These are phyloP conservation scores for Elysia chlorotica DNA, from an alignment of 1,140 invertebrate genomes.

Conservation along the genomic window DNA sequence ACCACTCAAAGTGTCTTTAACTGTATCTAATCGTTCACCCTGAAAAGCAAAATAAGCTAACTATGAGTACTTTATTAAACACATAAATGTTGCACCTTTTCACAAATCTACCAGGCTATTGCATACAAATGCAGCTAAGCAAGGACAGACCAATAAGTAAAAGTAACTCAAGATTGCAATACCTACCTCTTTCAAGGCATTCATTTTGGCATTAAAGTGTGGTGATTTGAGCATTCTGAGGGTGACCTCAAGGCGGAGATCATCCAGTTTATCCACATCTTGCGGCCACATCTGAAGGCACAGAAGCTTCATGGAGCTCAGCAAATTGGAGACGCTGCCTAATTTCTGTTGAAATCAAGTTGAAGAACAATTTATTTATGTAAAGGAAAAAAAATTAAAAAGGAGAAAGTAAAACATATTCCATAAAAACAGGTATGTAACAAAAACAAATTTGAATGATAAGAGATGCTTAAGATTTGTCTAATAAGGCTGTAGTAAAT, in stretches of 20 bases:
- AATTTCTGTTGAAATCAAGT: conserved; percentile 64
- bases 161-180: not conserved
- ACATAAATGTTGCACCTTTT: no score
- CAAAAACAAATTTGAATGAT: not conserved
- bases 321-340: conserved; percentile 63
- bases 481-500: not conserved
- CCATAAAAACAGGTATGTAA: no score
- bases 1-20: no score
- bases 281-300: conserved; percentile 64
- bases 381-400: not conserved
- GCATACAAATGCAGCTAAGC: no score
- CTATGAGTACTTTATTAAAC: no score
- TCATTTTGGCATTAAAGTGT: conserved; percentile 68
- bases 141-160: not conserved
- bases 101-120: no score
- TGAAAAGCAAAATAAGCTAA: no score
- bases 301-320: conserved; percentile 64
- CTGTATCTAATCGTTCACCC: no score
- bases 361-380: not conserved
- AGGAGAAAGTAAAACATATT: not conserved
- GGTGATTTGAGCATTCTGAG: conserved; percentile 66
- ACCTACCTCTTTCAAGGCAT: conserved; percentile 66
- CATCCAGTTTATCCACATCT: conserved; percentile 61
- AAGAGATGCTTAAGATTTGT: not conserved
- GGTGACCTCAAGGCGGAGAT: conserved; percentile 64